These are phyloP conservation scores for Entomobrya multifasciata DNA, from an alignment of 2,888 invertebrate species.

Conservation along the genomic window DNA sequence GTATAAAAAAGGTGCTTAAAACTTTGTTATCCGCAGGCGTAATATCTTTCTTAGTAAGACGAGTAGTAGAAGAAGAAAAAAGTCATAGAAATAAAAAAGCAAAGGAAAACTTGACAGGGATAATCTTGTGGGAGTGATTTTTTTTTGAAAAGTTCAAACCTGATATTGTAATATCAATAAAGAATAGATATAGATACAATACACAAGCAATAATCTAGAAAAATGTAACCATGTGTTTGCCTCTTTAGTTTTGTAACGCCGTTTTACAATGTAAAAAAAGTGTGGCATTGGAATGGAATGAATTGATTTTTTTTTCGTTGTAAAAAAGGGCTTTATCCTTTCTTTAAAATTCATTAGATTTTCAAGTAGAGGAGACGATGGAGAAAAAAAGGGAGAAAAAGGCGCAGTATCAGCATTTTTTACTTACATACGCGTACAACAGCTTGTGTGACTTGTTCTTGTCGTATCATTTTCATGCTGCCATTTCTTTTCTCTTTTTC, in stretches of 20 bases:
- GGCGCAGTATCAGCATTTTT: slow-evolving; percentile 18
- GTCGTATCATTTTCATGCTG: slow-evolving; percentile 29
- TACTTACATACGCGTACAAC: background rate
- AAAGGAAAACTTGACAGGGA: slow-evolving; percentile 29
- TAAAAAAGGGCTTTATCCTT: too few species aligned
- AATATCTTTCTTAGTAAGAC: background rate
- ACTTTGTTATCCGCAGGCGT: slow-evolving; percentile 35
- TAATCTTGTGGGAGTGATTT: slow-evolving; percentile 59
- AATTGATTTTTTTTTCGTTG: slow-evolving; percentile 26
- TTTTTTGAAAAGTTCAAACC: slow-evolving; percentile 34
- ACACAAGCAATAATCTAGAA: background rate
- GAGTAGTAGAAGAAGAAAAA: background rate
- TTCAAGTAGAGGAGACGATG: background rate
- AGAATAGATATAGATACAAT: too few species aligned
- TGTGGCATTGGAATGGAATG: slow-evolving; percentile 32
- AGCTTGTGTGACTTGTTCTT: slow-evolving; percentile 8
- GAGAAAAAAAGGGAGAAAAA: slow-evolving; percentile 11
- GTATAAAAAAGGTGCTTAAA: background rate
- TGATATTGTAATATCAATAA: background rate
- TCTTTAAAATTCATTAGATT: slow-evolving; percentile 31
- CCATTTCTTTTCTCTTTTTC: background rate
- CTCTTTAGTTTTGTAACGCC: too few species aligned
- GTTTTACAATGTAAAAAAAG: background rate
- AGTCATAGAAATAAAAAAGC: background rate
- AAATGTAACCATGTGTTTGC: background rate